phyloP scores from a whole-genome alignment of 2,797 vertebrate genomes.

The Tokudaia tokunoshimensis region DNA sequence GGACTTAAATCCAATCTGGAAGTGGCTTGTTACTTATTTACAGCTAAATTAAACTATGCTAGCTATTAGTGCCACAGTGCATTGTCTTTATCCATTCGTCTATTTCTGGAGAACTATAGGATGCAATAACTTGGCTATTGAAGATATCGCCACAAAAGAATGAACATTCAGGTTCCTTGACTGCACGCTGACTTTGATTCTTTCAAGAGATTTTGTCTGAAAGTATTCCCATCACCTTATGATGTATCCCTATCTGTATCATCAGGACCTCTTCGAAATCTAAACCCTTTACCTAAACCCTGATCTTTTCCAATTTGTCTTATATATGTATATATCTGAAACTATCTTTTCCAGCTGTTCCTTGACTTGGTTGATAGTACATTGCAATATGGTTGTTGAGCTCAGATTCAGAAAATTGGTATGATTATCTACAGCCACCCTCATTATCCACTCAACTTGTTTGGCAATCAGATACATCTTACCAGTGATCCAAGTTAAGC shows the following conservation, averaged over 20 bases:
- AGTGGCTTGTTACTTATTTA: neutral
- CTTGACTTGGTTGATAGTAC: neutral
- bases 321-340: neutral
- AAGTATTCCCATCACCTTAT: neutral
- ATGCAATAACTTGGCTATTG: neutral
- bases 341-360: neutral
- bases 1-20: neutral
- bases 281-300: neutral
- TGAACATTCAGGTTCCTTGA: fast-evolving
- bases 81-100: neutral
- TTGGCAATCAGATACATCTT: neutral
- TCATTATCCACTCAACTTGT: no score
- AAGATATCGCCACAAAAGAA: neutral
- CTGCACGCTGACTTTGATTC: neutral
- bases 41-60: neutral
- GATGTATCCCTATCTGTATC: neutral
- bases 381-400: neutral
- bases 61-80: no score
- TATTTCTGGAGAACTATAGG: neutral
- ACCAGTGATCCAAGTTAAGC: neutral
- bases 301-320: neutral
- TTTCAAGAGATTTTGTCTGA: neutral
- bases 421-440: neutral
- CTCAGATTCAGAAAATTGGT: neutral
- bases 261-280: neutral